Conservation (phyloP, 2,888 invertebrate species). For the Coremacera marginata region DNA sequence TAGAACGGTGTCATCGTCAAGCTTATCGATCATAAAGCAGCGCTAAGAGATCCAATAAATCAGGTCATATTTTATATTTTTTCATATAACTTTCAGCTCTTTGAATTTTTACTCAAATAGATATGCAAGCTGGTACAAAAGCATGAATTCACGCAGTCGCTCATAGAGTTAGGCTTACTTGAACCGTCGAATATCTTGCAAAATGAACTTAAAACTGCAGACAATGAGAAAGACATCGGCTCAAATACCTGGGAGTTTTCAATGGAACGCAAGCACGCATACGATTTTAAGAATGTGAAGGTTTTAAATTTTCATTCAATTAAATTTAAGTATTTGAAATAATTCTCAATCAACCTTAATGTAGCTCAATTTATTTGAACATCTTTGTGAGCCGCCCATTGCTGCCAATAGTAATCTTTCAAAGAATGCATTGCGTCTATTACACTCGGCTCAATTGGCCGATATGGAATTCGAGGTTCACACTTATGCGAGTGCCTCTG, state of each 20-base stretch:
- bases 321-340: neutral
- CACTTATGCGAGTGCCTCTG: conserved; percentile 45
- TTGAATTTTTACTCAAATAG: conserved; percentile 40
- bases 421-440: conserved; percentile 72
- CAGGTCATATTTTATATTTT: conserved; percentile 61
- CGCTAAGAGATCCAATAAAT: conserved; percentile 70
- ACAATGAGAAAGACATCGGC: conserved; percentile 48
- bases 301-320: conserved; percentile 43
- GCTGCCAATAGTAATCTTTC: conserved; percentile 73
- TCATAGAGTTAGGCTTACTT: conserved; percentile 73
- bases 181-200: conserved; percentile 63
- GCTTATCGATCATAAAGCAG: conserved; percentile 70
- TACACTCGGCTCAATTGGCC: conserved; percentile 72
- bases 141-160: conserved; percentile 74
- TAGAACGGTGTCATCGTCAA: conserved; percentile 72
- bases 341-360: neutral
- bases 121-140: conserved; percentile 74
- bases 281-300: conserved; percentile 63
- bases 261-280: conserved; percentile 50
- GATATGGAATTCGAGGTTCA: conserved; percentile 78
- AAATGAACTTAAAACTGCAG: conserved; percentile 54
- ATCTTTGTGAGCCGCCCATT: conserved; percentile 74
- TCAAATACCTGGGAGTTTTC: conserved; percentile 36
- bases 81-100: neutral
- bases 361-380: conserved; percentile 72